Evolutionary conservation across 2,113 vertebrate species (phyloP).

Genomic region (Papio anubis): DNA sequence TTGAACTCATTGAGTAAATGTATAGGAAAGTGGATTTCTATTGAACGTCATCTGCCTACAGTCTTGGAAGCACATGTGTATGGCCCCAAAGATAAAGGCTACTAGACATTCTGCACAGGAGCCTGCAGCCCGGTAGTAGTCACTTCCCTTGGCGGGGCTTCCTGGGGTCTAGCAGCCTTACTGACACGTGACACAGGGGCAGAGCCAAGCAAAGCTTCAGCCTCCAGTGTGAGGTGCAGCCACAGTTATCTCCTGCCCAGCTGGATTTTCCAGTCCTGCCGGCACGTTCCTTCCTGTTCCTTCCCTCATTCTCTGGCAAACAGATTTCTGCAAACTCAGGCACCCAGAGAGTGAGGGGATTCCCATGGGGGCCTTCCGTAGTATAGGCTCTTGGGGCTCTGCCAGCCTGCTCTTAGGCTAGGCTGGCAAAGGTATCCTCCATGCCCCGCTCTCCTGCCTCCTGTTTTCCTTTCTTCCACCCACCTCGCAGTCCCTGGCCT

Average conservation of each 20-base stretch:
- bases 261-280: slow-evolving; percentile 66
- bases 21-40: neutral
- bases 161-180: neutral
- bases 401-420: neutral
- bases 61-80: neutral
- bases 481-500: neutral
- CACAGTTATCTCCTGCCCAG: neutral
- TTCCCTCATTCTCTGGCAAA: slow-evolving; percentile 38
- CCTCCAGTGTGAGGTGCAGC: neutral
- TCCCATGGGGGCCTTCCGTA: neutral
- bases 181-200: neutral
- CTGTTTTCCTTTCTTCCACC: neutral
- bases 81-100: neutral
- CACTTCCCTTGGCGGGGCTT: neutral
- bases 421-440: neutral
- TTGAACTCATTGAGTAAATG: neutral
- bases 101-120: neutral
- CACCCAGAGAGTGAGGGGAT: neutral
- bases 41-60: neutral
- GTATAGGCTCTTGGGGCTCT: neutral
- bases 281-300: slow-evolving; percentile 42
- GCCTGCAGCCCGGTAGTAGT: neutral
- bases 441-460: too few relatives aligned
- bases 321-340: neutral
- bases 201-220: neutral